These are phyloP conservation scores for Fulmarus glacialis DNA, from an alignment of 2,113 vertebrate species.

Conservation along the genomic window DNA sequence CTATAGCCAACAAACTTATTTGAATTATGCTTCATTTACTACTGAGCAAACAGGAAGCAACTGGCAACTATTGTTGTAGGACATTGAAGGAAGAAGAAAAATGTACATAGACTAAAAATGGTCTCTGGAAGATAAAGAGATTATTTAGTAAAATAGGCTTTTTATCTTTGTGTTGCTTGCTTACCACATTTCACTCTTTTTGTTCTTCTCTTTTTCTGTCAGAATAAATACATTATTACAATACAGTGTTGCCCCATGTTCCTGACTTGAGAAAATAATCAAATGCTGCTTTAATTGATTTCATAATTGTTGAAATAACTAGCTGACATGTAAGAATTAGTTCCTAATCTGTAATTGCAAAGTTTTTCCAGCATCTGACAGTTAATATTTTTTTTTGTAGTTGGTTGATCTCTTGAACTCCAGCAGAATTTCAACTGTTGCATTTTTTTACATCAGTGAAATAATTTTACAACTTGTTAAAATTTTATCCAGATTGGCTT, in stretches of 20 bases:
- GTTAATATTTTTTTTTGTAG: background rate
- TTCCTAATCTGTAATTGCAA: background rate
- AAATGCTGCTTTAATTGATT: background rate
- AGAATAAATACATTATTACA: background rate
- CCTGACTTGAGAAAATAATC: background rate
- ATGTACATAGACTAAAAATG: background rate
- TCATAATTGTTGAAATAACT: background rate
- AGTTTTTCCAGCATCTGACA: background rate
- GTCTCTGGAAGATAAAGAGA: background rate
- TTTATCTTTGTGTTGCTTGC: background rate
- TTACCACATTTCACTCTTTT: background rate
- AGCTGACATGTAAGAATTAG: background rate
- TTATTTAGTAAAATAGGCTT: background rate
- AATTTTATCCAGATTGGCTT: background rate
- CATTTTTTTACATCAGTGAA: background rate
- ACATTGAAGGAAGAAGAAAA: background rate
- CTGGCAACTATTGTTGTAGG: slow-evolving; percentile 31
- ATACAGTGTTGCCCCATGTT: background rate
- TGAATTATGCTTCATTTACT: background rate
- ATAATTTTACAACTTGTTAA: background rate
- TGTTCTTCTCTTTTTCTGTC: background rate
- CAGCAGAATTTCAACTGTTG: background rate
- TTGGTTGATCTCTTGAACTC: background rate
- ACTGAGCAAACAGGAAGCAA: background rate
- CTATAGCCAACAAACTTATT: background rate